phyloP scores from a whole-genome alignment of 2,888 invertebrate species.

The Ormyrus thymus region DNA sequence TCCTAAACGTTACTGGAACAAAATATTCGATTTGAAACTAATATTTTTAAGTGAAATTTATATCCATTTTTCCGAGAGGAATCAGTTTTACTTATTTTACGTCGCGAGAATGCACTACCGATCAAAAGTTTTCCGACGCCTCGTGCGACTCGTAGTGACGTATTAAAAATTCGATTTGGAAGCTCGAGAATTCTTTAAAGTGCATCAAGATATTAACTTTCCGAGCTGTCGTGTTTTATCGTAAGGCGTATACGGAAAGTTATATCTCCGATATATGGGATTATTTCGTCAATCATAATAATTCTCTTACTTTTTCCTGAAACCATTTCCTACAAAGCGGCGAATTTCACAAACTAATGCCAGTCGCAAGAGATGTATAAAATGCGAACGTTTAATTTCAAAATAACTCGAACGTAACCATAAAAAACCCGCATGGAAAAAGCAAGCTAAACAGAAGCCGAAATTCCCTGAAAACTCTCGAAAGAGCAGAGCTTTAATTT shows the following conservation, averaged over 20 bases:
- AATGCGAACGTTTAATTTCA: too few relatives aligned
- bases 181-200: conserved; percentile 39
- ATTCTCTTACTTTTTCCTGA: not conserved
- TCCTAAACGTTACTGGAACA: too few relatives aligned
- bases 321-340: too few relatives aligned
- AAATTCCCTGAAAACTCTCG: conserved; percentile 1
- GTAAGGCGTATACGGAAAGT: conserved; percentile 3
- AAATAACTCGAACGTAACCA: too few relatives aligned
- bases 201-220: conserved; percentile 53
- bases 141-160: conserved; percentile 28
- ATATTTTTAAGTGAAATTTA: too few relatives aligned
- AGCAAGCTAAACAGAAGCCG: not conserved
- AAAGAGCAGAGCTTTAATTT: not conserved
- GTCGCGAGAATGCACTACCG: conserved; percentile 4
- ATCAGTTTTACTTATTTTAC: not conserved
- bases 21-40: too few relatives aligned
- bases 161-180: conserved; percentile 42
- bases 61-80: too few relatives aligned
- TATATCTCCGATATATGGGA: conserved; percentile 5
- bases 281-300: not conserved
- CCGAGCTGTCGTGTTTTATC: conserved; percentile 46
- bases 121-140: conserved; percentile 34
- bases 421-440: not conserved
- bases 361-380: too few relatives aligned
- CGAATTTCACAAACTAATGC: too few relatives aligned